phyloP scores from a whole-genome alignment of 2,888 invertebrate genomes.

The Dryococelus australis region DNA sequence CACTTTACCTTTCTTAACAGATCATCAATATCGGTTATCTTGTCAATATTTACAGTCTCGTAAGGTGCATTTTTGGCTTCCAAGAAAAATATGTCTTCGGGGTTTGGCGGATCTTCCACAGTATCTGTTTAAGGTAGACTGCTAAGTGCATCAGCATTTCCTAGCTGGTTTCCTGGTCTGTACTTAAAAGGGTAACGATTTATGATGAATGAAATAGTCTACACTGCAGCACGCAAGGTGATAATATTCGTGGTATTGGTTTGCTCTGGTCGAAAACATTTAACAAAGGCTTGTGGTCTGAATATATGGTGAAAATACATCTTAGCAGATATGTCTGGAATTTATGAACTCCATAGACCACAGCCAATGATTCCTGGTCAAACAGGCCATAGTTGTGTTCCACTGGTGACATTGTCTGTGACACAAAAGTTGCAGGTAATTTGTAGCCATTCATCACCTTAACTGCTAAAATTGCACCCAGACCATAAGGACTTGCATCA shows the following conservation, averaged over 20 bases:
- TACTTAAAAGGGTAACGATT: not conserved
- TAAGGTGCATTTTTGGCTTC: not conserved
- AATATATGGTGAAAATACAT: not conserved
- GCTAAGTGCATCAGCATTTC: not conserved
- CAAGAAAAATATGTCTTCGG: not conserved
- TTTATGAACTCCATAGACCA: not conserved
- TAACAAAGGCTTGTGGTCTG: not conserved
- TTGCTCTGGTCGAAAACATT: not conserved
- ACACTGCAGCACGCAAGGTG: not conserved
- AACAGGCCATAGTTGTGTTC: not conserved
- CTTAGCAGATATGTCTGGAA: not conserved
- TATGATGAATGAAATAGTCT: not conserved
- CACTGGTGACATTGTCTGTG: not conserved
- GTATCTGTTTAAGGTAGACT: not conserved
- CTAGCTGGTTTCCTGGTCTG: not conserved
- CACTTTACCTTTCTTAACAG: too few species aligned
- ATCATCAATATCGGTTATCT: too few species aligned
- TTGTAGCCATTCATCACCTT: not conserved
- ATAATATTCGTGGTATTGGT: not conserved
- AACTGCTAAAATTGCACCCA: not conserved
- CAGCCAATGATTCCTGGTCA: not conserved
- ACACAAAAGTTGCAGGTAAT: not conserved
- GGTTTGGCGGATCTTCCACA: not conserved
- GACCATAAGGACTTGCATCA: not conserved
- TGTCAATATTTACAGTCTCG: not conserved